Evolutionary conservation across 1,140 invertebrate genomes (phyloP), one percentile per base, ranked within the genome.

Genomic region (Aleiodes sp.): DNA sequence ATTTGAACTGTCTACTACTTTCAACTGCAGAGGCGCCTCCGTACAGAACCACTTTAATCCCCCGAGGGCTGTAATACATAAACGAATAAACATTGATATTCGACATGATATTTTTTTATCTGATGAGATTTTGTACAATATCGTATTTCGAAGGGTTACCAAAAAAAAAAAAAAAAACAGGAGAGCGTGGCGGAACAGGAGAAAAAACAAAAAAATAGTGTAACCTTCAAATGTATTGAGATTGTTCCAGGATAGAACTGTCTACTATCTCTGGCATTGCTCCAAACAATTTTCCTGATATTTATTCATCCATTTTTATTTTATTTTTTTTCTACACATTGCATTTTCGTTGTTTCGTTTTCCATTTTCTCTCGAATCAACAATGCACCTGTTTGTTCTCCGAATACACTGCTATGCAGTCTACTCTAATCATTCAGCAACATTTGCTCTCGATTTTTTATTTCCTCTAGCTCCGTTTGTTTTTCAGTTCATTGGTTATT

Each of bases 21-120:
- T 63, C 21, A 63, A 41, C 61, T 24, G 9, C 10, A 63, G 61
- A 63, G 61, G 61, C 37, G 61, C 35, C 61, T 41, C 26, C 35
- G 37, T 63, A 41, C 61, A 41, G 60, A 39, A 24, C 19, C 56
- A 59, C 8, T 59, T 59, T 63, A 63, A 39, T 63, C 14, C 35
- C 14, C 21, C 46, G 12, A 21, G 21, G 19, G 46, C 46, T 24
- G 46, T 16, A 16, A 52, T 52, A 52, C 46, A 52, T 52, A 24
- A 52, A 4, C 4, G 16, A 24, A 52, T 52, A 24, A 52, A 7
- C 46, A 52, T 24, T 52, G 46, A 52, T 24, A 52, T 52, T 21
- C 46, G 16, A 52, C 26, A 52, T 52, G 21, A 52, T 52, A 52
- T 52, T 52, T 16, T 52, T 52, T 52, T 52, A 52, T 52, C 21